Conservation (phyloP, 2,113 vertebrate genomes). For the Himantopus leucocephalus region DNA sequence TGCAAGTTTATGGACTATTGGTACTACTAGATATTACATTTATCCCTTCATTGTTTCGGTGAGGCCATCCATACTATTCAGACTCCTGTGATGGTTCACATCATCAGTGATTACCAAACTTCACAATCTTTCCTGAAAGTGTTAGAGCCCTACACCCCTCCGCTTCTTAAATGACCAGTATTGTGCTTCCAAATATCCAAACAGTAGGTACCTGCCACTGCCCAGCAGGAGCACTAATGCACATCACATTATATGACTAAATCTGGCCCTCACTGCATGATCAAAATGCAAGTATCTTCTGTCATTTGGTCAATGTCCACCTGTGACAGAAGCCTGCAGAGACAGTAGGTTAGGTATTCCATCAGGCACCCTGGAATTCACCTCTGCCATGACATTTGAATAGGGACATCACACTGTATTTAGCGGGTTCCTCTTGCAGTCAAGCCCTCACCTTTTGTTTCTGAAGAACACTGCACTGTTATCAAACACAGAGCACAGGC, state of each 20-base stretch:
- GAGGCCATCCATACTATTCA: background rate
- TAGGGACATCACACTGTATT: background rate
- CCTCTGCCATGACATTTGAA: background rate
- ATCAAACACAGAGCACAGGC: background rate
- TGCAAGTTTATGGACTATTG: background rate
- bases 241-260: background rate
- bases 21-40: background rate
- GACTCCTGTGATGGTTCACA: background rate
- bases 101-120: background rate
- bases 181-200: background rate
- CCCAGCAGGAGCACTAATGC: background rate
- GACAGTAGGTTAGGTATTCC: background rate
- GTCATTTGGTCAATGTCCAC: background rate
- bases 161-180: background rate
- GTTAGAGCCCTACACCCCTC: background rate
- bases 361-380: background rate
- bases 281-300: background rate
- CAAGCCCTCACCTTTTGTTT: background rate
- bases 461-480: background rate
- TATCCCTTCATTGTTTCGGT: background rate
- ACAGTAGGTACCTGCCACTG: background rate
- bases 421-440: background rate
- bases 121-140: background rate
- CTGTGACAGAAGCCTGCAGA: background rate
- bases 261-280: background rate